Conservation (phyloP, 2,113 vertebrate species). For the Trematomus loennbergii region DNA sequence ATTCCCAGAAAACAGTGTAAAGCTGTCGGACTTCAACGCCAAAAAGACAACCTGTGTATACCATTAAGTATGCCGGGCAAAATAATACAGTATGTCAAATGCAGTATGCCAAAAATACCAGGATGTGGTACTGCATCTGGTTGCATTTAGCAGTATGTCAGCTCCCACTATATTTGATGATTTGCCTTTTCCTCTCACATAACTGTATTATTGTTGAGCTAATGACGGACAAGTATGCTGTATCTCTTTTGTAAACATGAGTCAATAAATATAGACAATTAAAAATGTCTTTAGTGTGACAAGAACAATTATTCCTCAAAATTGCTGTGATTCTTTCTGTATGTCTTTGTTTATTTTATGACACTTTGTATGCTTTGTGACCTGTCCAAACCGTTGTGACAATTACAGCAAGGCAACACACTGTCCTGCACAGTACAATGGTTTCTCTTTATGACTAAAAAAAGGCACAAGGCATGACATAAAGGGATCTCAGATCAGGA, state of each 20-base stretch:
- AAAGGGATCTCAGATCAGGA: not conserved
- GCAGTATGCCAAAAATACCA: too few relatives aligned
- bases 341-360: not conserved
- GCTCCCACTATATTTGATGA: too few relatives aligned
- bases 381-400: not conserved
- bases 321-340: not conserved
- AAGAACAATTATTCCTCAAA: not conserved
- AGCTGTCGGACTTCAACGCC: not conserved
- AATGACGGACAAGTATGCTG: not conserved
- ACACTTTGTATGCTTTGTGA: not conserved
- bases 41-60: too few relatives aligned
- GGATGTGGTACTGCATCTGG: too few relatives aligned
- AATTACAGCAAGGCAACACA: not conserved
- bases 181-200: not conserved
- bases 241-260: not conserved
- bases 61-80: too few relatives aligned
- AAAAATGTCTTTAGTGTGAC: not conserved
- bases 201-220: not conserved
- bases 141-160: too few relatives aligned
- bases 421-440: not conserved
- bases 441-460: not conserved
- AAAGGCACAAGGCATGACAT: not conserved
- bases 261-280: not conserved
- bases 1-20: not conserved
- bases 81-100: too few relatives aligned